Evolutionary conservation across 1,140 invertebrate species (phyloP).

Genomic region (Portunus trituberculatus): DNA sequence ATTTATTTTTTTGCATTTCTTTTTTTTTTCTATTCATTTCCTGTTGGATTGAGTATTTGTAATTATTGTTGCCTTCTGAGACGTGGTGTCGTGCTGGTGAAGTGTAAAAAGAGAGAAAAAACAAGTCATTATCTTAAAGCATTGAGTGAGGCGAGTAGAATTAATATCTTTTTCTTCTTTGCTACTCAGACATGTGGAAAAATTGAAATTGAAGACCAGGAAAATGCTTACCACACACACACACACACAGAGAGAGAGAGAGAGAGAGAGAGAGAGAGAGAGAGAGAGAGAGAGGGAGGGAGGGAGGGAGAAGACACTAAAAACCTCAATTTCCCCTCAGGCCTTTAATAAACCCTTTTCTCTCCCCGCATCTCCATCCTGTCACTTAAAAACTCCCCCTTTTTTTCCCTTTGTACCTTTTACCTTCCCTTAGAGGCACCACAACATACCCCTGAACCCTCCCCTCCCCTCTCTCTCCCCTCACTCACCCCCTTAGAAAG

Average conservation of each 20-base stretch:
- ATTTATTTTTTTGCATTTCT: too few relatives aligned
- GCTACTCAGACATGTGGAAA: too few relatives aligned
- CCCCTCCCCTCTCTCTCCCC: background rate
- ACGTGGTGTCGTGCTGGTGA: too few relatives aligned
- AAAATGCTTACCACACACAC: too few relatives aligned
- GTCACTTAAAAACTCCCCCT: background rate
- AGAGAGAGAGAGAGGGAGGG: slow-evolving; percentile 49
- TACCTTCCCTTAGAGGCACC: background rate
- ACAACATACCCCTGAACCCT: background rate
- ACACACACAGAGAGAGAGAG: too few relatives aligned
- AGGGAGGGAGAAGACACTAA: background rate
- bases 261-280: slow-evolving; percentile 50
- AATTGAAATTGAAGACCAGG: too few relatives aligned
- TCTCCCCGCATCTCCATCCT: background rate
- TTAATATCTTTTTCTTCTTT: background rate
- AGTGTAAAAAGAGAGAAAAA: too few relatives aligned
- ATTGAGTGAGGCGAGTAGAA: too few relatives aligned
- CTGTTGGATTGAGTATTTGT: too few relatives aligned
- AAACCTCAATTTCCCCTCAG: background rate
- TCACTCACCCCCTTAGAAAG: background rate
- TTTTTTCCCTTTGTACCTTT: background rate
- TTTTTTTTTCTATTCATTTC: too few relatives aligned
- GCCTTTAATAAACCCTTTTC: background rate
- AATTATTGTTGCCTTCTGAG: too few relatives aligned
- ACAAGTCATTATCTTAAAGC: too few relatives aligned